phyloP scores from a whole-genome alignment of 2,113 vertebrate genomes.

The Notothenia rossii region DNA sequence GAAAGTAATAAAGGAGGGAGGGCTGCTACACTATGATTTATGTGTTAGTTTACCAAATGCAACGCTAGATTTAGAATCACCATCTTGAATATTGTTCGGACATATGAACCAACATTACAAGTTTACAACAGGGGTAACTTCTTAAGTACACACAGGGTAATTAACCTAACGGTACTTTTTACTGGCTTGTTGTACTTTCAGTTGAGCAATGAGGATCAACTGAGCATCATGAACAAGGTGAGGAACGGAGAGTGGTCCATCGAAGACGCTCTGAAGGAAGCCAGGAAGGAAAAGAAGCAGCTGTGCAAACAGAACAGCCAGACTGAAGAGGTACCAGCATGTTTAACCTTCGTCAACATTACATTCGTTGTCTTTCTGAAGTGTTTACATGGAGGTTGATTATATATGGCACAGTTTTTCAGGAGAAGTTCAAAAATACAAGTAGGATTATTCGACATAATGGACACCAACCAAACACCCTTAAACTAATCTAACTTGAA shows the following conservation, averaged over 20 bases:
- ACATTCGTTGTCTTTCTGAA: too few relatives aligned
- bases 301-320: not conserved
- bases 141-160: not conserved
- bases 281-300: slow-evolving; percentile 62
- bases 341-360: not conserved
- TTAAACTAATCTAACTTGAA: too few relatives aligned
- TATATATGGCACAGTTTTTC: too few relatives aligned
- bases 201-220: slow-evolving; percentile 86
- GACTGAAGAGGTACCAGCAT: slow-evolving; percentile 44
- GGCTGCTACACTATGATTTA: not conserved
- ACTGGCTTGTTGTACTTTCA: slow-evolving; percentile 39
- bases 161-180: not conserved
- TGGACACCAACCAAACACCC: too few relatives aligned
- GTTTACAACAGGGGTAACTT: not conserved
- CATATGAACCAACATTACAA: not conserved
- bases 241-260: slow-evolving; percentile 86
- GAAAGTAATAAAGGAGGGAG: too few relatives aligned
- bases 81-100: not conserved
- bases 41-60: not conserved
- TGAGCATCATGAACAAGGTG: slow-evolving; percentile 84
- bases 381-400: too few relatives aligned
- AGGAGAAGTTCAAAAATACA: too few relatives aligned
- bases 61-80: not conserved
- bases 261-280: slow-evolving; percentile 83
- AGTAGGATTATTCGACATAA: too few relatives aligned